A percentile compares a stretch with the other conserved stretches of the same genome.
These are phyloP conservation scores for Drosophila nigricruria DNA, from an alignment of 2,888 invertebrate genomes.

Conservation along the genomic window DNA sequence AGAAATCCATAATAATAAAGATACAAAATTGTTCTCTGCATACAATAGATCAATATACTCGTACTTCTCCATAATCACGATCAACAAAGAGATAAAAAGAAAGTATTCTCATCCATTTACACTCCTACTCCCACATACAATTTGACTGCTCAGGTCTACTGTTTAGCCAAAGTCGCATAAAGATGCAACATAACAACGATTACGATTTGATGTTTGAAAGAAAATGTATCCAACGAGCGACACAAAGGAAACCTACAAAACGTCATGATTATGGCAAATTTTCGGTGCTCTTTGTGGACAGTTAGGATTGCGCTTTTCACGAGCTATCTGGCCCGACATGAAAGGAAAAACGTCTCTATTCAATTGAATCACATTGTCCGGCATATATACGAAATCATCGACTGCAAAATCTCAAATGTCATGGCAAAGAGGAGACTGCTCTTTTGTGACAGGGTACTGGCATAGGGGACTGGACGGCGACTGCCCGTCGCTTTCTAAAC, in stretches of 20 bases:
- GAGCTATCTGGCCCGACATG: not conserved
- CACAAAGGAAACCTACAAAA: constrained; percentile 53
- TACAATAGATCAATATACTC: constrained; percentile 12
- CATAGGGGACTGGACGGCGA: constrained; percentile 6
- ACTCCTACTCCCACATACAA: constrained; percentile 4
- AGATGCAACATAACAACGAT: constrained; percentile 74
- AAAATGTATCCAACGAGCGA: constrained; percentile 37
- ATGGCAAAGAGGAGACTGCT: constrained; percentile 56
- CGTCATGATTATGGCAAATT: constrained; percentile 82
- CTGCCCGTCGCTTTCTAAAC: constrained; percentile 65
- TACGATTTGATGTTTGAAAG: constrained; percentile 69
- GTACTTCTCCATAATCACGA: constrained; percentile 4
- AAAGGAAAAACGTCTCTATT: constrained; percentile 21
- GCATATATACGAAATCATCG: constrained; percentile 69
- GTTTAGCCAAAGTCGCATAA: constrained; percentile 31
- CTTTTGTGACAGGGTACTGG: constrained; percentile 42
- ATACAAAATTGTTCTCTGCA: not conserved
- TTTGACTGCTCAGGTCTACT: constrained; percentile 19
- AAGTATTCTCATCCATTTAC: constrained; percentile 26
- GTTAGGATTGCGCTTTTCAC: constrained; percentile 76
- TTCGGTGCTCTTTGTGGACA: constrained; percentile 76
- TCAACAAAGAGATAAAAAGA: constrained; percentile 27
- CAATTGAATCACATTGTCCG: constrained; percentile 56
- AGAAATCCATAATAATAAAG: constrained; percentile 4
- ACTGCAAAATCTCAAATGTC: constrained; percentile 80